Evolutionary conservation across 2,113 vertebrate genomes (phyloP), one percentile per base, ranked within the genome.

Genomic region (Albula glossodonta): DNA sequence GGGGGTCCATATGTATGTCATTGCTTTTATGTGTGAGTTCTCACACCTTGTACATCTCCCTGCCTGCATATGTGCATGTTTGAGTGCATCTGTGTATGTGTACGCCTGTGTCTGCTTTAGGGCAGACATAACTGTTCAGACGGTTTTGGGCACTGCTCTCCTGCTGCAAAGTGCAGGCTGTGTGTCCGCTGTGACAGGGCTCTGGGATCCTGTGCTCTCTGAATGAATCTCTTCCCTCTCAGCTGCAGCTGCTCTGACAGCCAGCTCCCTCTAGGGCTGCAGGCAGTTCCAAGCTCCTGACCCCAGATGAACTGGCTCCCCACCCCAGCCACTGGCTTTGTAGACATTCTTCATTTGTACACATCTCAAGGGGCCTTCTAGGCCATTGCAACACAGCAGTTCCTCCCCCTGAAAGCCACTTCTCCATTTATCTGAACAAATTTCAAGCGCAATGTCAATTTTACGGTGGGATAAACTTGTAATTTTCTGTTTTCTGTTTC

Each of bases 381-480:
- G 51, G 82, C 70, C 50, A 0, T 82, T 88, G 87, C 83, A 87
- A 87, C 90, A 83, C 74, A 88, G 31, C 80, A 78, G 83, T 83
- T 74, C 41, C 88, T 87, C 81, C 81, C 12, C 80, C 89, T 88
- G 13, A 19, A 60, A 60, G 49, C 82, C 63, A 74, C 81, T 25
- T 57, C 50, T 63, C 80, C 51, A 51, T 84, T 91, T 91, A 91
- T 51, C 78, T 77, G 13, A 51, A 22, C 88, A 87, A 89, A 90
- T 92, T 90, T 91, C 31, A 41, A 88, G 91, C 85, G 90, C 88
- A 52, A 56, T 88, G 84, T 82, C 87, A 89, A 88, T 94, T 94
- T 94, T 94, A 93, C 91, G 91, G 93, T 94, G 94, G 95, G 95
- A 96, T 95, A 94, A 41, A 92, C 91, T 85, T 78, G 49, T 56